Evolutionary conservation across 1,140 invertebrate species (phyloP), one percentile per base, ranked within the genome.

Genomic region (Hypsibius dujardini): DNA sequence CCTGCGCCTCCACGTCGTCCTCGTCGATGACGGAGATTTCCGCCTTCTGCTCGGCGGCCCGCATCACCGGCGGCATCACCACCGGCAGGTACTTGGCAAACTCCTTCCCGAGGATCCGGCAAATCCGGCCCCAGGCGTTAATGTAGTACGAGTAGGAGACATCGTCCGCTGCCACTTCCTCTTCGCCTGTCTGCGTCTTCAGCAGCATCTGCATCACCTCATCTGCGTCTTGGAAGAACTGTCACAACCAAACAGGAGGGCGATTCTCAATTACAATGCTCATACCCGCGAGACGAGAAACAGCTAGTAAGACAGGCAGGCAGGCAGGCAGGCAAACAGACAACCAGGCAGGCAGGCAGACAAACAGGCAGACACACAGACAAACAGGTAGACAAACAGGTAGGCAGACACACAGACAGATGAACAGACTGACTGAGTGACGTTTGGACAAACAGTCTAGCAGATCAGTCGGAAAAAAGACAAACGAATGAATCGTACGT

Each of bases 71-170:
- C 1, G 87, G 89, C 92, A 99, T 99, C 0, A 99, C 95, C 77
- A 95, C 81, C 1, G 95, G 95, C 60, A 99, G 83, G 80, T 98
- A 99, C 75, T 92, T 91, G 76, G 94, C 89, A 77, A 99, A 99
- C 75, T 92, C 87, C 78, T 90, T 82, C 80, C 90, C 93, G 75
- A 97, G 83, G 75, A 98, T 92, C 81, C 95, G 96, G 80, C 96
- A 99, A 79, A 99, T 95, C 75, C 95, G 84, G 0, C 95, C 93
- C 96, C 96, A 99, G 0, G 95, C 94, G 72, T 99, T 98, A 78
- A 99, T 86, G 81, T 97, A 99, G 14, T 92, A 93, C 47, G 83
- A 77, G 79, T 83, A 77, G 74, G 62, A 70, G 56, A 60, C 94
- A 79, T 98, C 94, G 75, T 94, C 92, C 1, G 89, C 86, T 45